Conservation (phyloP, 2,888 invertebrate species). For the Phyto melanocephala region DNA sequence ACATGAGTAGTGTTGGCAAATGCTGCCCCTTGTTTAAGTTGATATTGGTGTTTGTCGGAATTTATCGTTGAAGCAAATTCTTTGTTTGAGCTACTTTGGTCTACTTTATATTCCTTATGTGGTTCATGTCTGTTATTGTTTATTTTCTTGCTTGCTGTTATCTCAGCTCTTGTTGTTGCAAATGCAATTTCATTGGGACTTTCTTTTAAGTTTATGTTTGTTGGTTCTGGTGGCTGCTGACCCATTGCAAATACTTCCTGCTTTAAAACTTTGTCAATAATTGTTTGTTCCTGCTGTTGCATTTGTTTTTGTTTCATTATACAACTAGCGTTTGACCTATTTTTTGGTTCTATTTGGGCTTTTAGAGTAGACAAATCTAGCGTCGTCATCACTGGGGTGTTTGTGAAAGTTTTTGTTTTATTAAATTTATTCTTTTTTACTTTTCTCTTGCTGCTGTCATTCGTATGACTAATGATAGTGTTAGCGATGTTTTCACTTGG, state of each 20-base stretch:
- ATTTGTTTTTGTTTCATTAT: constrained; percentile 14
- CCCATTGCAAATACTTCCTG: constrained; percentile 38
- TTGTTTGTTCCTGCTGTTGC: constrained; percentile 40
- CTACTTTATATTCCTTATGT: constrained; percentile 28
- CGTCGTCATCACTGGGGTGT: neutral
- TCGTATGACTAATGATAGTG: constrained; percentile 31
- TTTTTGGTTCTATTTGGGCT: constrained; percentile 32
- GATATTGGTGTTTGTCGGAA: constrained; percentile 16
- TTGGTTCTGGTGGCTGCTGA: constrained; percentile 37
- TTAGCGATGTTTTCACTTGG: neutral
- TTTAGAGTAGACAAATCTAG: constrained; percentile 16
- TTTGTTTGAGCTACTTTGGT: constrained; percentile 24
- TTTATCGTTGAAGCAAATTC: constrained; percentile 17
- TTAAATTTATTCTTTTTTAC: constrained; percentile 9
- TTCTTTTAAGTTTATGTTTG: constrained; percentile 50
- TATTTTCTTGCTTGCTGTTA: constrained; percentile 33
- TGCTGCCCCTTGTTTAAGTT: constrained; percentile 28
- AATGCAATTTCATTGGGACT: constrained; percentile 11
- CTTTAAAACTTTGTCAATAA: constrained; percentile 45
- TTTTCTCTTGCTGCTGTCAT: constrained; percentile 7
- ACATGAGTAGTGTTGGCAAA: constrained; percentile 44
- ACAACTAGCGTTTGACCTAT: neutral
- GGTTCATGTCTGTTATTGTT: constrained; percentile 43
- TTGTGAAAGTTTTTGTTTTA: constrained; percentile 24
- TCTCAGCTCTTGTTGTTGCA: constrained; percentile 1